Base-by-base conservation (phyloP, 1,140 invertebrate genomes). In the Eueides isabella region DNA sequence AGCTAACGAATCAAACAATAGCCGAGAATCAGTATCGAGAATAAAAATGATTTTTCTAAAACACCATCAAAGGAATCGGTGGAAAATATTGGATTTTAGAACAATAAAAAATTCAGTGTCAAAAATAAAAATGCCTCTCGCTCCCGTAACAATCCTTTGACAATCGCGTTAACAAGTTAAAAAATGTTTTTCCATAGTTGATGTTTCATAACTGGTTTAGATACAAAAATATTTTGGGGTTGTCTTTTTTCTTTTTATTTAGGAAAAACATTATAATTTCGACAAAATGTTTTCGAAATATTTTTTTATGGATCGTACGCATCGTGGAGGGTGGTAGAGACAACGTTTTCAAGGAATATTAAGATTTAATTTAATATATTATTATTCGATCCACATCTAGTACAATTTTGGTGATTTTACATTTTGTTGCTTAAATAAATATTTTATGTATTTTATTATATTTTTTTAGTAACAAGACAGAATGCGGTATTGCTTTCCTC, bases 121-220 rank as follows among this genome's bases (percentile, higher is more conserved):
- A 16, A 41, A 44, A 26, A 67, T 26, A 67, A 67, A 67, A 67
- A 41, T 11, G 7, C n/a, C 63, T 28, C 35, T 14, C 23, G 26
- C 41, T 66, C 41, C 41, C 28, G 26, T 16, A 44, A 67, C 35
- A 67, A 31, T 41, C 65, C 65, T 44, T 41, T 67, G 65, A 67
- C 64, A 41, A 41, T 41, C 64, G 19, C 65, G 65, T 67, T 41
- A 67, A 28, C 23, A 29, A 67, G 65, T 67, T 41, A 67, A n/a
- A 67, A 67, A 44, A 67, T 67, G 65, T 67, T 67, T 44, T 29
- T n/a, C 23, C 35, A 41, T 44, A 44, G 23, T 41, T 26, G 35
- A 67, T 23, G 41, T 67, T 67, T 41, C 38, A 41, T 67, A 67
- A 44, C 35, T 29, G 64, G 31, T 67, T 67, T 67, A 28, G 65